Evolutionary conservation across 1,140 invertebrate genomes (phyloP), one percentile per base, ranked within the genome.

Genomic region (Zeugodacus cucurbitae): DNA sequence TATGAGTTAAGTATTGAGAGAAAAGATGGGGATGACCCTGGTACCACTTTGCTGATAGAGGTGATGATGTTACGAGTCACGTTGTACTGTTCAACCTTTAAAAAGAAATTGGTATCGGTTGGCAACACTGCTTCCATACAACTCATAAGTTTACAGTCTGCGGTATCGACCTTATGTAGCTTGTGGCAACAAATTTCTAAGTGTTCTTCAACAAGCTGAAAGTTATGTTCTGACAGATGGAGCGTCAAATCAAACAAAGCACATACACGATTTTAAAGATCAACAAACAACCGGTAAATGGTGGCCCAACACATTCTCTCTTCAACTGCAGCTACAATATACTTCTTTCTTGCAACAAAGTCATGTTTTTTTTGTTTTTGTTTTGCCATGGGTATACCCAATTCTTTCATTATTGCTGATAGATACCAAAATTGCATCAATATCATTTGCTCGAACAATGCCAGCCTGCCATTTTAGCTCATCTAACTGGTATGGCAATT

Each of bases 151-250:
- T 41, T 29, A 17, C 14, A 14, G 26, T 70, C 10, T 34, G 26
- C 64, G 14, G 0, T 41, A 48, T 29, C 29, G 41, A 48, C 17
- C 7, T 82, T 26, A 14, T 29, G 20, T 74, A 48, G 74, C 74
- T 44, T 67, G 7, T 87, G 62, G 58, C 87, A 67, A 67, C 62
- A 59, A 62, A 41, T 10, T 54, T 85, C 74, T 88, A 48, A 86
- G 58, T 88, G 17, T 86, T 26, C 14, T 37, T 10, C 29, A 82
- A 41, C 32, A 88, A 88, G 44, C 64, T 74, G 26, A 78, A 88
- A 87, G 86, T 87, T 86, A 88, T 88, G 88, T 88, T 88, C 29
- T 86, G 87, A 78, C 88, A 88, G 86, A 88, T 87, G 85, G 37
- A 86, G 85, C 34, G 1, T 48, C 74, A n/a, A 82, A 17, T n/a